Base-by-base conservation (phyloP, 2,113 vertebrate genomes). In the Kryptolebias marmoratus region DNA sequence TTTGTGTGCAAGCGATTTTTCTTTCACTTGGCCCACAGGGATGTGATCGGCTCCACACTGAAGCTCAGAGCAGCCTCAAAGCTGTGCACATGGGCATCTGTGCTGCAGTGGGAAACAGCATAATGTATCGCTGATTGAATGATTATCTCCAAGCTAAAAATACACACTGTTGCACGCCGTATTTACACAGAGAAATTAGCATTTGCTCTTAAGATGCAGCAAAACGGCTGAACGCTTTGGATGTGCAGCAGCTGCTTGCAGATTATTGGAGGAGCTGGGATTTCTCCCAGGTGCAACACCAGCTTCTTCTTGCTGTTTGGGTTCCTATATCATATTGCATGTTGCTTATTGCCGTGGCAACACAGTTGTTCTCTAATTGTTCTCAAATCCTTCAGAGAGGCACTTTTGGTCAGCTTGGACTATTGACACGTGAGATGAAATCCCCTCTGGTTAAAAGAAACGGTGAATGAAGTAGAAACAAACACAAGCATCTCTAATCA, bases 301-400 rank as follows among this genome's bases (percentile, higher is more conserved):
- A 77, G 81, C 75, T 79, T 68, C 76, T 82, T 87, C 75, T 66
- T 84, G 88, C 82, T 84, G 80, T 87, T 85, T 84, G 68, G 79
- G 54, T 74, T 86, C 65, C 61, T 86, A 83, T 81, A 75, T 84
- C 75, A 68, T 67, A 31, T 65, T 87, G 71, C 53, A 72, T 54
- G 73, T 53, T 52, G 74, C 73, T 67, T 56, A 86, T 92, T 87
- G 87, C 82, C 89, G 75, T 84, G 82, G 88, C 83, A 92, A 93
- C 90, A 63, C 72, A 60, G 47, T 32, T 2, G 22, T 64, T 76
- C 42, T 73, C 76, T 58, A 71, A 79, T 68, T 78, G 78, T 71
- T 58, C 64, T 44, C 39, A 22, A 50, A 73, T 65, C 64, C 1
- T 57, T 87, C 70, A 74, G 60, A 83, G 71, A 87, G 70, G 63